Base-by-base conservation (phyloP, 2,113 vertebrate genomes). In the Axis porcinus region DNA sequence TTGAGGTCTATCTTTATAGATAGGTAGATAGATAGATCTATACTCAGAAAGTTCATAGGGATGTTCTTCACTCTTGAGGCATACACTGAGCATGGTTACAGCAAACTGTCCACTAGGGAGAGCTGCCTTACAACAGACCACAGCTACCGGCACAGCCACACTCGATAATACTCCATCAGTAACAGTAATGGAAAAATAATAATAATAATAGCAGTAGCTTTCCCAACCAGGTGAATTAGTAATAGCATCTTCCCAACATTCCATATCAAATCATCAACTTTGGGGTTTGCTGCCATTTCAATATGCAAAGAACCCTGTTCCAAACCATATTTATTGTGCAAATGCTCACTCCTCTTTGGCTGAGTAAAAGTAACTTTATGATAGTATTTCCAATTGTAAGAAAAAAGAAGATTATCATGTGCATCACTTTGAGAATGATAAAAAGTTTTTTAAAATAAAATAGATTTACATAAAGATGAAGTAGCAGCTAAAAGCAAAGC, bases 81-180 rank as follows among this genome's bases (percentile, higher is more conserved):
- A 33, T 9, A 36, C 15, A 25, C 19, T 40, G 64, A 91, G 27
- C 52, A 40, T 47, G 40, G 62, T 67, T 62, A 33, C 2, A 95
- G 83, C 60, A 89, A 74, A 97, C 57, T 85, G 97, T 79, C 98
- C 98, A 98, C 98, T 97, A 98, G 98, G 95, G 97, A 97, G 98
- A 97, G 98, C 98, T 98, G 54, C 97, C 89, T 97, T 88, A 94
- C 95, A 98, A 89, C 97, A 14, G 25, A 95, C 97, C 55, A 93
- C 93, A 86, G 58, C 45, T 7, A 6, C 15, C 40, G 16, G 62
- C 47, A 27, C 7, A 21, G 52, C 45, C 62, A 36, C 50, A 11
- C 43, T 33, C 27, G 60, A n/a, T 25, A 14, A 67, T 55, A 57
- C 25, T 60, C 82, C 83, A 93, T 60, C n/a, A 94, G 78, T 84